Base-by-base conservation (phyloP, 1,140 invertebrate genomes). In the Metaphire vulgaris region DNA sequence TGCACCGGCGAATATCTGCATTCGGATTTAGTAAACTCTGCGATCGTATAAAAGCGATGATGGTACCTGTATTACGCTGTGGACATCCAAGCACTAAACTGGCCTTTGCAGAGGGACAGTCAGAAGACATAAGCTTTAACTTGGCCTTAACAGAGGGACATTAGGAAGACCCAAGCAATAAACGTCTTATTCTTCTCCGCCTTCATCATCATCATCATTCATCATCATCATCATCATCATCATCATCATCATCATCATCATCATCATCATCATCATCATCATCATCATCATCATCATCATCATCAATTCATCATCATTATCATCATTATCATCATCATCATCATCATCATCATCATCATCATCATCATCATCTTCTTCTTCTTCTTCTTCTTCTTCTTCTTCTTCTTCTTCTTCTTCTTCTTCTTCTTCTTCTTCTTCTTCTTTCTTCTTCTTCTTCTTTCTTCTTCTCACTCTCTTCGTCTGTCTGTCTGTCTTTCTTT, bases 251-350 rank as follows among this genome's bases (percentile, higher is more conserved):
- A 56, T 56, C 41, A 21, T 56, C 41, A 21, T 56, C 41, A 56
- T 56, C 41, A 56, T 56, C 41, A 56, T 56, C 41, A 56, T 56
- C 41, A 56, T 56, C 41, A 56, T 56, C 41, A 56, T 56, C 41
- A 56, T 56, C 41, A 56, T 56, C 41, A 56, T 56, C 41, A 56
- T 56, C 41, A 56, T 56, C 41, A 56, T 56, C 41, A 56, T 56
- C 41, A 56, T 56, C 41, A 56, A 6, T 56, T 56, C 41, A 21
- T 56, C 21, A 21, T 56, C 21, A 21, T 56, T 6, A 56, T 56
- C 41, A 21, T 56, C 41, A 56, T 56, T 21, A 56, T 56, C 41
- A 56, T 56, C 41, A 56, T 56, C 41, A 56, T 56, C 41, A 56
- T 56, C 41, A 21, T 56, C 41, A 21, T 56, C 41, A 56, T 56